phyloP scores from a whole-genome alignment of 2,113 vertebrate species.

The Forbesichthys agassizii region DNA sequence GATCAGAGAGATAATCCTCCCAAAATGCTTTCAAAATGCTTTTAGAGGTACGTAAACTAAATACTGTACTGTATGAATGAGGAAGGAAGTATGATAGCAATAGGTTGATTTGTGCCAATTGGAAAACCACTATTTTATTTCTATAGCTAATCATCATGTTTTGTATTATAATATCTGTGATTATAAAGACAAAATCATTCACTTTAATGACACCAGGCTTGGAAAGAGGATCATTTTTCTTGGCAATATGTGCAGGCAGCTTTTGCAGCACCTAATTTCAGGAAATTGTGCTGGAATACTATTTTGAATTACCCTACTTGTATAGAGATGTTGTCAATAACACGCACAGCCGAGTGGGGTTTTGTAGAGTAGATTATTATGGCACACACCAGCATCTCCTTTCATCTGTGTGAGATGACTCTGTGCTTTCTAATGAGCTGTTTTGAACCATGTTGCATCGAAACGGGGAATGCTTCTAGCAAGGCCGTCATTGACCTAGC shows the following conservation, averaged over 20 bases:
- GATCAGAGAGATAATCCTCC: slow-evolving; percentile 35
- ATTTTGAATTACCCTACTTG: neutral
- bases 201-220: neutral
- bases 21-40: slow-evolving; percentile 3
- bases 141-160: neutral
- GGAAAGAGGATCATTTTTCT: neutral
- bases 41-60: neutral
- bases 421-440: neutral
- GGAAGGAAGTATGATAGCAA: neutral
- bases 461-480: neutral
- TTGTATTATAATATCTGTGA: too few species aligned
- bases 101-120: too few species aligned
- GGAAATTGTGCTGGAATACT: slow-evolving; percentile 29
- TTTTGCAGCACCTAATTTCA: neutral
- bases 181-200: too few species aligned
- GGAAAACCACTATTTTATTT: neutral
- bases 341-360: neutral
- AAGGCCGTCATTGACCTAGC: neutral
- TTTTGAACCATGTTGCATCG: neutral
- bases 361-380: neutral
- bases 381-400: neutral
- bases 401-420: neutral
- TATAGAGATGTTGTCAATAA: slow-evolving; percentile 10
- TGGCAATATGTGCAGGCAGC: neutral
- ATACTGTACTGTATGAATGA: neutral